These are phyloP conservation scores for Platysteira castanea DNA, from an alignment of 2,113 vertebrate species.

Conservation along the genomic window DNA sequence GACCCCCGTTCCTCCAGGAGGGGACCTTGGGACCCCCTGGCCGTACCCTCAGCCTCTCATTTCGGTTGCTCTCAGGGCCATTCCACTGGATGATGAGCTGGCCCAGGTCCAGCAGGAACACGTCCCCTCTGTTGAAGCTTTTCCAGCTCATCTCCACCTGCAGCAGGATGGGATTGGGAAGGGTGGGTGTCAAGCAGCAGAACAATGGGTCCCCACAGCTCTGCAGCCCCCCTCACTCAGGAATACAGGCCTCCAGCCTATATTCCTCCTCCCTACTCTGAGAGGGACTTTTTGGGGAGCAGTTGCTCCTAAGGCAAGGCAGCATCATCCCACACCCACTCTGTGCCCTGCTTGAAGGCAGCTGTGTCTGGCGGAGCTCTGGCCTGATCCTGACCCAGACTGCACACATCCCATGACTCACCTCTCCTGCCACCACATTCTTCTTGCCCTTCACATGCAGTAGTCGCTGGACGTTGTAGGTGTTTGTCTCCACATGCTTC, in stretches of 20 bases:
- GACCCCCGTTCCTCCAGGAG: not conserved
- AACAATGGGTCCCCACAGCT: not conserved
- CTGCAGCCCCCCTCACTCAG: not conserved
- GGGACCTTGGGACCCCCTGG: not conserved
- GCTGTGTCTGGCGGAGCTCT: not conserved
- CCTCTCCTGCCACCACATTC: slow-evolving; percentile 81
- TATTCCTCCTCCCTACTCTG: not conserved
- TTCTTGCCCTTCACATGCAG: slow-evolving; percentile 87
- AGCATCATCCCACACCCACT: not conserved
- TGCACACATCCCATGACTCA: slow-evolving; percentile 3
- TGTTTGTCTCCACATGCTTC: slow-evolving; percentile 83
- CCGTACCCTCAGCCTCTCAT: slow-evolving; percentile 81
- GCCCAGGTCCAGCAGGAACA: slow-evolving; percentile 86
- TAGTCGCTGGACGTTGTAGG: slow-evolving; percentile 75
- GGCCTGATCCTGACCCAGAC: not conserved
- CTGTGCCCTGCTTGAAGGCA: not conserved
- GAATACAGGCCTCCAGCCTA: not conserved
- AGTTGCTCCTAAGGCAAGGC: not conserved
- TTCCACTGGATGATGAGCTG: slow-evolving; percentile 90
- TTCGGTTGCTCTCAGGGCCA: slow-evolving; percentile 79
- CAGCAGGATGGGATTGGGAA: not conserved
- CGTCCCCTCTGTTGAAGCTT: slow-evolving; percentile 85
- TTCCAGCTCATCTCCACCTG: slow-evolving; percentile 87
- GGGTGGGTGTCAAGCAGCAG: not conserved
- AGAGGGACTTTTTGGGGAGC: not conserved